Conservation (phyloP, 2,797 vertebrate genomes). For the Chrosomus eos region DNA sequence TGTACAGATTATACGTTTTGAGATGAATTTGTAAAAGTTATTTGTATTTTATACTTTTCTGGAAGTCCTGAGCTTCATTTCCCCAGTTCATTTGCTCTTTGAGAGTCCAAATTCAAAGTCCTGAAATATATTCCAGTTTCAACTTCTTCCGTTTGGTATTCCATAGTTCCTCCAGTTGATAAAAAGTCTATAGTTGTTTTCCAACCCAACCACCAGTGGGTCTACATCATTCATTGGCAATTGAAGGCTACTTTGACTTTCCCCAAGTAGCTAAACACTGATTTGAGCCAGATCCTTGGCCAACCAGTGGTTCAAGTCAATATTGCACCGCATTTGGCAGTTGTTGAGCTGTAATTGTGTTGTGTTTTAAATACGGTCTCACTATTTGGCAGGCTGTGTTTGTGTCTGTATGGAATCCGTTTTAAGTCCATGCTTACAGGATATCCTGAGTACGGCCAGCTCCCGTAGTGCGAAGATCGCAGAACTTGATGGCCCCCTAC, state of each 20-base stretch:
- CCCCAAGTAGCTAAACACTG: slow-evolving; percentile 11
- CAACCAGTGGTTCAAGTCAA: slow-evolving; percentile 22
- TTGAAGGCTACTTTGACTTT: slow-evolving; percentile 9
- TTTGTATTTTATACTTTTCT: slow-evolving; percentile 26
- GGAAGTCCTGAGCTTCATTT: slow-evolving; percentile 36
- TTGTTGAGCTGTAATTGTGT: slow-evolving; percentile 8
- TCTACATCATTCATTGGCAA: slow-evolving; percentile 18
- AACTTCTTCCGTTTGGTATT: slow-evolving; percentile 9
- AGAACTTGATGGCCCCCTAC: not conserved
- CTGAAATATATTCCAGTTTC: slow-evolving; percentile 8
- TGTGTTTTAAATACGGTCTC: slow-evolving; percentile 36
- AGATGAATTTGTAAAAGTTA: slow-evolving; percentile 31
- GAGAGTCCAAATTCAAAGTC: slow-evolving; percentile 25
- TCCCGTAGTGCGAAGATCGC: not conserved
- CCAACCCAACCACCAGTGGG: not conserved
- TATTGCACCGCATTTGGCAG: slow-evolving; percentile 51
- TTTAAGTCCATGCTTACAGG: slow-evolving; percentile 42
- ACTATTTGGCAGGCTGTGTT: slow-evolving; percentile 32
- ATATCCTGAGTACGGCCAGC: slow-evolving; percentile 39
- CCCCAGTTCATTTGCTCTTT: slow-evolving; percentile 11
- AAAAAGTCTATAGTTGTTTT: slow-evolving; percentile 2
- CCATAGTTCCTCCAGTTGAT: slow-evolving; percentile 29
- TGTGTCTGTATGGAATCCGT: slow-evolving; percentile 9
- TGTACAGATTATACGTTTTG: slow-evolving; percentile 32
- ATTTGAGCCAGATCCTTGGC: not conserved